Conservation (phyloP, 2,113 vertebrate species). For the Ophthalmolycus amberensis region DNA sequence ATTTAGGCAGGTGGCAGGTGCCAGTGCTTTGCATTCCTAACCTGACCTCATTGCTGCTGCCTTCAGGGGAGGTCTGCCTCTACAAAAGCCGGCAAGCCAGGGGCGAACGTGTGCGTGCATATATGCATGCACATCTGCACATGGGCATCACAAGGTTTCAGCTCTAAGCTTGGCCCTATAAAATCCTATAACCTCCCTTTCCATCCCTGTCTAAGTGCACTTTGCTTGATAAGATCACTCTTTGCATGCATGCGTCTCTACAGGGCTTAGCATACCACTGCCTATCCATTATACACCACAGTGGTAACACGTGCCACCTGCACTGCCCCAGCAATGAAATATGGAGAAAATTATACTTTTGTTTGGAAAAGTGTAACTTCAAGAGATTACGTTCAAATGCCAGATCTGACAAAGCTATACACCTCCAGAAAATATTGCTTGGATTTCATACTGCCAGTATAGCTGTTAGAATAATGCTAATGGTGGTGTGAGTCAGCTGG, state of each 20-base stretch:
- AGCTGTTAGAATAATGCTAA: conserved; percentile 49
- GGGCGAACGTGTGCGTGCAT: not conserved
- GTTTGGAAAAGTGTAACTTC: conserved; percentile 25
- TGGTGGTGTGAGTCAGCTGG: conserved; percentile 65
- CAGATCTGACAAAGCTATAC: conserved; percentile 17
- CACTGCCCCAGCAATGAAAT: conserved; percentile 7
- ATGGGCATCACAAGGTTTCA: conserved; percentile 8
- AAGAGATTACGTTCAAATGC: conserved; percentile 13
- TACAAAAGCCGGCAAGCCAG: conserved; percentile 20
- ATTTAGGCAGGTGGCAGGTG: conserved; percentile 80
- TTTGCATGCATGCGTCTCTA: conserved; percentile 28
- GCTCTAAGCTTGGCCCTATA: conserved; percentile 18
- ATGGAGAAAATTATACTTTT: conserved; percentile 3
- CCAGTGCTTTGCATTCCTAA: conserved; percentile 70
- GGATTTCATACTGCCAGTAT: conserved; percentile 32
- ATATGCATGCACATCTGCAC: not conserved
- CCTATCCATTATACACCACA: conserved; percentile 4
- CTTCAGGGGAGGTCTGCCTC: conserved; percentile 60
- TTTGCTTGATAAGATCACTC: conserved; percentile 40
- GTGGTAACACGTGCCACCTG: conserved; percentile 12
- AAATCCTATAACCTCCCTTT: conserved; percentile 27
- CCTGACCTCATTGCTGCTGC: conserved; percentile 70
- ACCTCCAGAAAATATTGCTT: conserved; percentile 28
- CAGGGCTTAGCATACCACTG: conserved; percentile 6
- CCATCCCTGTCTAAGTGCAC: conserved; percentile 13